A percentile compares a stretch with the other conserved stretches of the same genome.
Evolutionary conservation across 2,797 vertebrate genomes (phyloP).

Genomic region (Onychomys torridus): DNA sequence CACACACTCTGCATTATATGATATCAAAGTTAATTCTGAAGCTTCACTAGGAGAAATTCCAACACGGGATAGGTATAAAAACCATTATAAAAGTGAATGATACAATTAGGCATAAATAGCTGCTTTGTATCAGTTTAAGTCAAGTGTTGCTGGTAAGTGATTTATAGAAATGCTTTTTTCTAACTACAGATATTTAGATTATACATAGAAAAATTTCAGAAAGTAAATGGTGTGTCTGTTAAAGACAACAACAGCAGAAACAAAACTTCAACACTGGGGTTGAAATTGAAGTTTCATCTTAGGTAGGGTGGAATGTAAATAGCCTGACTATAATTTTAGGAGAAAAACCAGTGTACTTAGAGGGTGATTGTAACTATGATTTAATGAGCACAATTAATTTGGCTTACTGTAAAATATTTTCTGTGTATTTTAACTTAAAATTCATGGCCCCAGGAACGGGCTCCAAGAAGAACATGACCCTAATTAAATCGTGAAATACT

Average conservation of each 20-base stretch:
- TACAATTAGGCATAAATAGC: background rate
- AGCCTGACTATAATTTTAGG: background rate
- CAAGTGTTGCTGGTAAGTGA: background rate
- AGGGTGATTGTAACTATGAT: slow-evolving; percentile 36
- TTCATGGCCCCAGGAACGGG: background rate
- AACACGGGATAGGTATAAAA: background rate
- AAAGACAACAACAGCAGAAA: background rate
- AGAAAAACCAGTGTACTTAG: background rate
- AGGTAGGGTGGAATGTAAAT: background rate
- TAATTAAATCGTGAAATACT: background rate
- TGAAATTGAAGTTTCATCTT: slow-evolving; percentile 13
- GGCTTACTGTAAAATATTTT: slow-evolving; percentile 11
- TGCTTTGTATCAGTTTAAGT: background rate
- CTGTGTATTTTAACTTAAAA: slow-evolving; percentile 35
- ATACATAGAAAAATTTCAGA: background rate
- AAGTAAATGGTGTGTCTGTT: background rate
- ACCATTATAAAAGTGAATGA: background rate
- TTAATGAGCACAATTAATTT: slow-evolving; percentile 61
- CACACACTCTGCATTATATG: background rate
- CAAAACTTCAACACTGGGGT: background rate
- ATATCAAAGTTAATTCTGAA: background rate
- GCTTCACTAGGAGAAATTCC: background rate
- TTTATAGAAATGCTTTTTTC: background rate
- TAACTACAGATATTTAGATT: background rate
- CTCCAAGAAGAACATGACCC: background rate